Percentiles rank a stretch among this genome's conserved stretches.
phyloP scores from a whole-genome alignment of 2,113 vertebrate genomes.

The Phocoena phocoena region DNA sequence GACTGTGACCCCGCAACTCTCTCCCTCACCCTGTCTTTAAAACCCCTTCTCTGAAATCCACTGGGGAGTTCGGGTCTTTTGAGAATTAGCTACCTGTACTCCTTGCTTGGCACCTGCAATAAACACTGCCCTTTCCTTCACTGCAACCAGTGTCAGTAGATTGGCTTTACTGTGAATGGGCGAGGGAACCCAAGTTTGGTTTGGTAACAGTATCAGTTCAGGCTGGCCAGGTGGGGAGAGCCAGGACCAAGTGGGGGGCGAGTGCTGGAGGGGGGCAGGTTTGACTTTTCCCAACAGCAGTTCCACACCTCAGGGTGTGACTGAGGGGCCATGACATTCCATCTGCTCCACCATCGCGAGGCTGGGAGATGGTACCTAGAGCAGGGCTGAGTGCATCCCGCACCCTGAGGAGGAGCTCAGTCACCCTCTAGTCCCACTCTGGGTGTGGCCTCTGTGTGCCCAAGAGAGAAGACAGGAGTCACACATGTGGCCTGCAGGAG shows the following conservation, averaged over 20 bases:
- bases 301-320: background rate
- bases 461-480: background rate
- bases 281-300: background rate
- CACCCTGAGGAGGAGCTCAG: background rate
- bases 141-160: too few species aligned
- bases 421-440: background rate
- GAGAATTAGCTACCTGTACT: too few species aligned
- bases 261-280: background rate
- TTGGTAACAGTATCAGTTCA: background rate
- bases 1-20: too few species aligned
- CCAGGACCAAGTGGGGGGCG: background rate
- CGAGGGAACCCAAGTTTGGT: background rate
- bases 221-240: background rate
- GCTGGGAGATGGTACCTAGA: background rate
- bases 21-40: too few species aligned
- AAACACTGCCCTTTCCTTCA: too few species aligned
- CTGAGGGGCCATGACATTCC: background rate
- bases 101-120: too few species aligned
- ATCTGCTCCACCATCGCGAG: background rate
- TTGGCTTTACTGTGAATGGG: too few species aligned
- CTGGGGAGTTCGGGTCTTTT: too few species aligned
- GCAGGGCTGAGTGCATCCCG: fast-evolving
- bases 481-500: background rate
- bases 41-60: too few species aligned
- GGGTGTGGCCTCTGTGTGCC: too few species aligned